phyloP scores from a whole-genome alignment of 2,888 invertebrate genomes.

The Hypomecis punctinalis region DNA sequence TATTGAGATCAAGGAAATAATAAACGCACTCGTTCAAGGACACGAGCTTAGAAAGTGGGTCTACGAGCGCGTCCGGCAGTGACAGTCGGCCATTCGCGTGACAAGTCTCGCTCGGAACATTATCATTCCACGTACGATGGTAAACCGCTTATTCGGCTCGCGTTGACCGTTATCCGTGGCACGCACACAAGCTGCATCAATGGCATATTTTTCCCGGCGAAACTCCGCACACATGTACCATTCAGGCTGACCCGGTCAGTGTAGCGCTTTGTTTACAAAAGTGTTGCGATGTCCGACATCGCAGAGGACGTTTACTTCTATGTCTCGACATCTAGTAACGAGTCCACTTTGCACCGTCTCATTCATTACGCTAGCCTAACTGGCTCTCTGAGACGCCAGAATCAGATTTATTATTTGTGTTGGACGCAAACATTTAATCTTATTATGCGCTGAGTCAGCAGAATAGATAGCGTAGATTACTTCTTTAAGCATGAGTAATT shows the following conservation, averaged over 20 bases:
- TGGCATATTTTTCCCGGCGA: conserved; percentile 82
- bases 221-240: conserved; percentile 81
- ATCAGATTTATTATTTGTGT: conserved; percentile 8
- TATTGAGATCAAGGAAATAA: conserved; percentile 36
- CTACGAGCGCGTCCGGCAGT: conserved; percentile 67
- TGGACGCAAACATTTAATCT: conserved; percentile 13
- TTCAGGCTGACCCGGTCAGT: conserved; percentile 83
- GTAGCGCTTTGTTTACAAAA: conserved; percentile 76
- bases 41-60: conserved; percentile 75
- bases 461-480: conserved; percentile 39
- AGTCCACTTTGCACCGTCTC: conserved; percentile 44
- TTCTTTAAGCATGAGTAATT: conserved; percentile 39
- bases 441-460: conserved; percentile 25
- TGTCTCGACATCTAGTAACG: conserved; percentile 46
- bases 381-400: conserved; percentile 26
- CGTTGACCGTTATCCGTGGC: conserved; percentile 79
- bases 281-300: conserved; percentile 60
- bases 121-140: conserved; percentile 81
- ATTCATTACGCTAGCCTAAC: conserved; percentile 42
- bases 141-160: conserved; percentile 83
- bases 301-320: conserved; percentile 52
- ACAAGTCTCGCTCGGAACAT: conserved; percentile 74
- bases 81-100: conserved; percentile 72
- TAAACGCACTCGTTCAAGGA: conserved; percentile 63
- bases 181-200: conserved; percentile 82